These are phyloP conservation scores for Clamator glandarius DNA, from an alignment of 2,797 vertebrate species.

Conservation along the genomic window DNA sequence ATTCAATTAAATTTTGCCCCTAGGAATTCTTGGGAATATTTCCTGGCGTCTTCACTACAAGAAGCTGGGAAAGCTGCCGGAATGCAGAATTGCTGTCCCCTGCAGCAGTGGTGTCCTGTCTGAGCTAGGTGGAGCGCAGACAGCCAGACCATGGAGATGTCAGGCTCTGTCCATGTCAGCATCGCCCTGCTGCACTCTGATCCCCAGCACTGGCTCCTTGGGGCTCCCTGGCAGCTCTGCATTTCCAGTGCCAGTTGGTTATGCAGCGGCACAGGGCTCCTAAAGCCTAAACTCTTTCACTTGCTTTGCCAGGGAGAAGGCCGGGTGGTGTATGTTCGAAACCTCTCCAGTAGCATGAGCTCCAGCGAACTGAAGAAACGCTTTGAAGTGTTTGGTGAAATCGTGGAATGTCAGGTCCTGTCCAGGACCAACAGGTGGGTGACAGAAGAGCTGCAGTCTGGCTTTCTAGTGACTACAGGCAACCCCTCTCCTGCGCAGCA, in stretches of 20 bases:
- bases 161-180: not conserved
- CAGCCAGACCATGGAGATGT: not conserved
- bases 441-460: not conserved
- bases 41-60: not conserved
- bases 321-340: conserved; percentile 93
- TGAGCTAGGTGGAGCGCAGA: not conserved
- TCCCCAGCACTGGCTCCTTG: not conserved
- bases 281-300: not conserved
- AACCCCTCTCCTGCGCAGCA: not conserved
- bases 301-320: conserved; percentile 88
- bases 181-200: not conserved
- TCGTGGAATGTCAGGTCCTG: conserved; percentile 94
- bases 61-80: not conserved
- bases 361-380: conserved; percentile 93
- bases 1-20: not conserved
- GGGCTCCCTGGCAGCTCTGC: not conserved
- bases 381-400: conserved; percentile 93
- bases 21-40: not conserved
- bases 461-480: not conserved
- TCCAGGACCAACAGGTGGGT: conserved; percentile 85
- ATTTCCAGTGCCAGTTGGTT: not conserved
- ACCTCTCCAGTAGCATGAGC: conserved; percentile 92
- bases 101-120: not conserved
- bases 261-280: not conserved
- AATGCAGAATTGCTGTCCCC: not conserved